Base-by-base conservation (phyloP, 2,797 vertebrate genomes). In the Parambassis ranga region DNA sequence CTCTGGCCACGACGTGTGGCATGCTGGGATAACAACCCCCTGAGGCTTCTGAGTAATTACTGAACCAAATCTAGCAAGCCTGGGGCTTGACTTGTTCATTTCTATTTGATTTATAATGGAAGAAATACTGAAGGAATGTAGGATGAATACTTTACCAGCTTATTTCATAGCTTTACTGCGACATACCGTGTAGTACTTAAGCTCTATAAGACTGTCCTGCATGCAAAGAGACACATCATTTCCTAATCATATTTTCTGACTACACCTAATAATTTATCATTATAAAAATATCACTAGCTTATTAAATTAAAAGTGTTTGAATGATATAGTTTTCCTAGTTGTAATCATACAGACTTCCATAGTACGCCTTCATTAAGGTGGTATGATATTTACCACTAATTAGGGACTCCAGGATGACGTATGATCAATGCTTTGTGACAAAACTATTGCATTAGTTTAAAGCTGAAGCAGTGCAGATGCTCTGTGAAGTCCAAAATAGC, bases 401-500 rank as follows among this genome's bases (percentile, higher is more conserved):
- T 81, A 57, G 63, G 64, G 77, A 67, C 76, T 84, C 78, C 24
- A 44, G 75, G 62, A 82, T 75, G 87, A 87, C 64, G 57, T 77
- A 71, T 65, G 71, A 79, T 48, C 68, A 84, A 73, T 57, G 59
- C 48, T 69, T 77, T 46, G 66, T 78, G 86, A 89, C 82, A 80
- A 82, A 87, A 87, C 73, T 65, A 73, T 81, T 79, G 77, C 55
- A 15, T 60, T 6, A 60, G 60, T 73, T 89, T 61, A 63, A 57
- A 66, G 63, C 43, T 86, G 78, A 88, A 71, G 73, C 32, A 84
- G 77, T 86, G 79, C 89, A 89, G 89, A 90, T 87, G 75, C 61
- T 64, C 51, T 56, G 61, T 46, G 77, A 72, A 70, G 44, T 73
- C 71, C 72, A 82, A 77, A 85, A 84, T 77, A 85, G 78, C 66